Conservation (phyloP, 2,888 invertebrate species). For the Nomada flava region DNA sequence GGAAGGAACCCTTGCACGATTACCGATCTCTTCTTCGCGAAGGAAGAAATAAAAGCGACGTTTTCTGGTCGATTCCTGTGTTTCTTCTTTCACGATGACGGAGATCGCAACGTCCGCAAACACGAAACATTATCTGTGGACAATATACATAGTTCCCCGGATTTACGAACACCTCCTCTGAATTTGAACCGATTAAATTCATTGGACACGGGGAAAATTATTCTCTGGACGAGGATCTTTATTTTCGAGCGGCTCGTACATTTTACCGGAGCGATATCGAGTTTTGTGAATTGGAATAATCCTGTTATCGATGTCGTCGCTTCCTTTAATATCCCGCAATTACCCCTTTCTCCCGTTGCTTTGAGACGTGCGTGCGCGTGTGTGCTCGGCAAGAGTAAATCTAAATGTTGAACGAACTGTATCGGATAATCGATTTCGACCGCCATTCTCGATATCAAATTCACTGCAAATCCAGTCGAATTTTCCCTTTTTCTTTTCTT, state of each 20-base stretch:
- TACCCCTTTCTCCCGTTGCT: slow-evolving; percentile 11
- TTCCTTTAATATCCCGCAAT: slow-evolving; percentile 23
- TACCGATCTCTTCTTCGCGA: neutral
- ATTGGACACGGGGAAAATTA: neutral
- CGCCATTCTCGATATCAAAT: no score
- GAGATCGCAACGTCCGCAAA: slow-evolving; percentile 1
- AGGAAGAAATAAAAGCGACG: neutral
- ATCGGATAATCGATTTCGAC: slow-evolving; percentile 28
- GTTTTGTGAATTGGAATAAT: neutral
- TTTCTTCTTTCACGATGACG: neutral
- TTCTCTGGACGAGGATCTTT: neutral
- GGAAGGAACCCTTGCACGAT: slow-evolving; percentile 26
- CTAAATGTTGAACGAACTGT: neutral
- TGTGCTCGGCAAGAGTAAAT: slow-evolving; percentile 34
- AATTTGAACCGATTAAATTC: slow-evolving; percentile 21
- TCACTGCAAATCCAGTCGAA: neutral
- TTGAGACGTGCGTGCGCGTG: slow-evolving; percentile 55
- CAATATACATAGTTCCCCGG: neutral
- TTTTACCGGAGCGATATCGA: neutral
- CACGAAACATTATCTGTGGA: neutral
- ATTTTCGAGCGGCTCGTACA: neutral
- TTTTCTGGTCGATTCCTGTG: neutral
- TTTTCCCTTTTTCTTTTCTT: neutral
- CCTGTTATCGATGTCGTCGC: slow-evolving; percentile 46
- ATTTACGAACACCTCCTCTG: neutral